Base-by-base conservation (phyloP, 1,140 invertebrate species). In the Hypothenemus hampei region DNA sequence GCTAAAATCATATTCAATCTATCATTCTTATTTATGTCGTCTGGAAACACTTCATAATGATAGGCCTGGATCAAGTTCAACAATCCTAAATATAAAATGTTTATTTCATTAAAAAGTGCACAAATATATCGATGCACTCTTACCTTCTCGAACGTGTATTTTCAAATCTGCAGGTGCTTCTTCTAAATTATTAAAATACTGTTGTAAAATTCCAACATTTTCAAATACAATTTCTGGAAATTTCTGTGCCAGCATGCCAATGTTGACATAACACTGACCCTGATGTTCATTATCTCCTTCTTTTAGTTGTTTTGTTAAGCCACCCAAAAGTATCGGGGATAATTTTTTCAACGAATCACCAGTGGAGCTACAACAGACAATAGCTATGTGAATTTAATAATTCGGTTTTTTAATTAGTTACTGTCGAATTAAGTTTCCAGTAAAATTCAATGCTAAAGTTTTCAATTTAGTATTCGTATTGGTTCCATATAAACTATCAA, bases 401-500 rank as follows among this genome's bases (percentile, higher is more conserved):
- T 31, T 31, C 13, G 13, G 10, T 31, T 31, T 31, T 31, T 31
- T 11, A 13, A 31, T 20, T 47, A 74, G 80, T 80, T 71, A 91
- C 87, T 84, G 81, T 63, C 81, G 80, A 29, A 91, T 83, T 16
- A 94, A 81, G 64, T 90, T 86, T 45, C 85, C 77, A 35, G 88
- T 80, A 75, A 92, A 92, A 69, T 89, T 85, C 2, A 95, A 73
- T 20, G 89, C 86, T 65, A 89, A 74, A 18, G 80, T 80, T 62
- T 91, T 89, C 33, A 94, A 78, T 60, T 89, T 86, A 1, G 82
- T 75, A 74, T 92, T 91, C 1, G 89, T 89, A 65, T 89, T 86
- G 8, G 75, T 79, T 40, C 89, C 90, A 75, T 88, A 93, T 5
- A 95, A 72, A 29, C 89, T 87, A 62, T 93, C 89, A 75, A 93